A percentile compares a stretch with the other conserved stretches of the same genome.
Evolutionary conservation across 1,140 invertebrate genomes (phyloP).

Genomic region (Lepidotrigona ventralis): DNA sequence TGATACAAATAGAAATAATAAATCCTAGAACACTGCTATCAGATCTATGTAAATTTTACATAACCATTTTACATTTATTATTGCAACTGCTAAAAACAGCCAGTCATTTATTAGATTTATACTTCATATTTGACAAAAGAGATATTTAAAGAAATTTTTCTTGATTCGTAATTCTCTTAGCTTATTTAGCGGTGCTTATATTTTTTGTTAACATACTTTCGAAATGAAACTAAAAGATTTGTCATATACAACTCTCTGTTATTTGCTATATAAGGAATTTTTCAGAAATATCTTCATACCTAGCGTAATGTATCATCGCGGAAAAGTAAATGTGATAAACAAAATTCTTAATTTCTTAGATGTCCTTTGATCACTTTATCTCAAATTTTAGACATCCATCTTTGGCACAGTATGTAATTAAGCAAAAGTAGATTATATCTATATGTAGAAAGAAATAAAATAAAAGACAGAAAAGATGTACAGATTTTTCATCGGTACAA

Average conservation of each 20-base stretch:
- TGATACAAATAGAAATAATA: slow-evolving; percentile 18
- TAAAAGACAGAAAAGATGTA: slow-evolving; percentile 45
- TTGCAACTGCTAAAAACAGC: slow-evolving; percentile 2
- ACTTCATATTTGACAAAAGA: slow-evolving; percentile 10
- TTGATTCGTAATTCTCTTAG: neutral
- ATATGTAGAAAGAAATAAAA: slow-evolving; percentile 49
- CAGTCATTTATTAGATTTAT: neutral
- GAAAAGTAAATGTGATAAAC: slow-evolving; percentile 52
- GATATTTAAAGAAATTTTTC: neutral
- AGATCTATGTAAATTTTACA: slow-evolving; percentile 9
- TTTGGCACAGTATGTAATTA: slow-evolving; percentile 73
- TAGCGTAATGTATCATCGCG: slow-evolving; percentile 27
- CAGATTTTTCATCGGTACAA: slow-evolving; percentile 7
- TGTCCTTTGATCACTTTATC: slow-evolving; percentile 59
- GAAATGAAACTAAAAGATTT: neutral
- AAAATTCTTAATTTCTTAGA: slow-evolving; percentile 64
- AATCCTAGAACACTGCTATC: slow-evolving; percentile 44
- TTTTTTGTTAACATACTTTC: slow-evolving; percentile 13
- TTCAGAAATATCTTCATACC: slow-evolving; percentile 34
- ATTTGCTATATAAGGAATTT: slow-evolving; percentile 22
- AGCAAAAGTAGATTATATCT: slow-evolving; percentile 58
- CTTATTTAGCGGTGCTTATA: slow-evolving; percentile 8
- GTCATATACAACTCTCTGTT: slow-evolving; percentile 12
- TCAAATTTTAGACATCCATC: slow-evolving; percentile 76
- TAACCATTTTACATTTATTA: slow-evolving; percentile 21